Evolutionary conservation across 2,888 invertebrate genomes (phyloP), one percentile per base, ranked within the genome.

Genomic region (Sinopyrophorus schimmeli): DNA sequence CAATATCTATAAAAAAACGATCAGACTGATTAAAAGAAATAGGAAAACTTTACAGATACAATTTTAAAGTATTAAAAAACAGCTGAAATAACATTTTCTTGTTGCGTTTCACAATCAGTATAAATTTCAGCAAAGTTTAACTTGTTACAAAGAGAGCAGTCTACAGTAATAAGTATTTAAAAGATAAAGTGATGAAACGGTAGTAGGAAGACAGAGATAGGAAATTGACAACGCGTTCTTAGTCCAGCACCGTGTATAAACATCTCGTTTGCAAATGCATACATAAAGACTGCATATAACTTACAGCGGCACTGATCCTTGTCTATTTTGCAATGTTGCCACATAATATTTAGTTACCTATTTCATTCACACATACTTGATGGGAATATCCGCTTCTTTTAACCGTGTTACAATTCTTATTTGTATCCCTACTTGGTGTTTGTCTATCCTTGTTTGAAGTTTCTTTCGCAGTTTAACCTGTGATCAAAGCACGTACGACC

Each of bases 181-280:
- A 37, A 28, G 39, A 51, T 40, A 43, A 52, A 50, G 54, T 37
- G 47, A 46, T 38, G 47, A 42, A 38, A 41, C 30, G 16, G 24
- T 43, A 44, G 26, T n/a, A 44, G 52, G 17, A 38, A 46, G 51
- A 59, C 46, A 58, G 47, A 58, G 59, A 54, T 20, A 39, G 48
- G 51, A 42, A 47, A 40, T 55, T 46, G 32, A 57, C 55, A 51
- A 59, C 60, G 58, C 61, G 55, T 64, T 65, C 62, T 63, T 64
- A 63, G 60, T 59, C 61, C 54, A 60, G 62, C 58, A 61, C 63
- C 61, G 63, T 65, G 64, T 65, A 65, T 65, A 69, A 68, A 69
- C 67, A 69, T 67, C 68, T 69, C 68, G 68, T 67, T 69, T 66
- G 67, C 68, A 66, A 68, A 67, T 67, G 68, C 68, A 67, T 64